These are phyloP conservation scores for Apistogramma diplotaenia DNA, from an alignment of 2,113 vertebrate genomes.

Conservation along the genomic window DNA sequence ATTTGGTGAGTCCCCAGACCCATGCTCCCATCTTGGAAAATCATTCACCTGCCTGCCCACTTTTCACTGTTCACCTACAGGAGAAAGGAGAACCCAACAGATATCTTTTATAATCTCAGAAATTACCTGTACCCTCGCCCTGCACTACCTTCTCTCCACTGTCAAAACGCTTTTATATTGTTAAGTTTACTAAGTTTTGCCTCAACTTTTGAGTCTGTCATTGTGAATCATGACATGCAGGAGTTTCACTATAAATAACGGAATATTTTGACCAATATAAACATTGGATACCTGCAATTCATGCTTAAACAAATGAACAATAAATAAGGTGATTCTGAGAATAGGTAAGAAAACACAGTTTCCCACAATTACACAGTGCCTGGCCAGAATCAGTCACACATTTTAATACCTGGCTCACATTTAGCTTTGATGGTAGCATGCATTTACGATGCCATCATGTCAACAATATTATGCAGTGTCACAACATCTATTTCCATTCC, in stretches of 20 bases:
- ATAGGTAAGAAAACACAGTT: accelerated
- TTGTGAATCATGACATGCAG: neutral
- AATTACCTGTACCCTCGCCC: neutral
- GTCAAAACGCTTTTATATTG: neutral
- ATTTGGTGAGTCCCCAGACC: neutral
- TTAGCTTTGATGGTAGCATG: neutral
- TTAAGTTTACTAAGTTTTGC: neutral
- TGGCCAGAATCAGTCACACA: neutral
- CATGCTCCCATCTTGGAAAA: neutral
- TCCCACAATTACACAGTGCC: too few relatives aligned
- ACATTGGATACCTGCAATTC: neutral
- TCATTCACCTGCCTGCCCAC: neutral
- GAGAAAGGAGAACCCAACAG: neutral
- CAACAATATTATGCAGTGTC: too few relatives aligned
- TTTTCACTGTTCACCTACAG: neutral
- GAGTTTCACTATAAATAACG: neutral
- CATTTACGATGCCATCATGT: too few relatives aligned
- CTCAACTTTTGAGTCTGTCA: neutral
- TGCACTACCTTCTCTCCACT: neutral
- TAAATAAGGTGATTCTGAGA: neutral
- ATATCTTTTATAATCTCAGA: neutral
- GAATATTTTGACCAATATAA: neutral
- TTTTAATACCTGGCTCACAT: neutral
- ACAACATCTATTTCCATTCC: too few relatives aligned
- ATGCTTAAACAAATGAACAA: neutral